Evolutionary conservation across 2,888 invertebrate species (phyloP).

Genomic region (Apotomis capreana): DNA sequence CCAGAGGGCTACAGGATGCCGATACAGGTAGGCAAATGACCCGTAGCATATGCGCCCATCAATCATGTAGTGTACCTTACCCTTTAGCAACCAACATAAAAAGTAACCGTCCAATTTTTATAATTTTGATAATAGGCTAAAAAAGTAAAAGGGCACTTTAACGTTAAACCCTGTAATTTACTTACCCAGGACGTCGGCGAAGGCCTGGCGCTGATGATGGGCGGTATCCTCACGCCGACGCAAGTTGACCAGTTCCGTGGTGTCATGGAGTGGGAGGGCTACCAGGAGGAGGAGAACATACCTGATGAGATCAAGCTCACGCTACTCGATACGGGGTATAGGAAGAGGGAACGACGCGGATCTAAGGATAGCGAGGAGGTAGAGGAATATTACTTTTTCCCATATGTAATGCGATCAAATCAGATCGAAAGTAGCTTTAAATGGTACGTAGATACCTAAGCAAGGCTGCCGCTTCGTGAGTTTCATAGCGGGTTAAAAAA

Average conservation of each 20-base stretch:
- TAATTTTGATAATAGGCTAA: too few relatives aligned
- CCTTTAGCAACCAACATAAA: not conserved
- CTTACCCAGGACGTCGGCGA: conserved; percentile 76
- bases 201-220: conserved; percentile 86
- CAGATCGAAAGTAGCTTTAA: too few relatives aligned
- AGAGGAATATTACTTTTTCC: not conserved
- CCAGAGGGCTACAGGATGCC: conserved; percentile 72
- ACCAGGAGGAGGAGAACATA: conserved; percentile 66
- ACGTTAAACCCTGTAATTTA: not conserved
- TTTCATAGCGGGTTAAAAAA: too few relatives aligned
- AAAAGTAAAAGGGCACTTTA: too few relatives aligned
- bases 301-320: conserved; percentile 76
- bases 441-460: too few relatives aligned
- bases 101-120: too few relatives aligned
- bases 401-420: too few relatives aligned
- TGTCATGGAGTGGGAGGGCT: conserved; percentile 81
- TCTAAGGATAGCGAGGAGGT: conserved; percentile 62
- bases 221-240: conserved; percentile 80
- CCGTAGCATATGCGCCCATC: not conserved
- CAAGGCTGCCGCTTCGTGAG: too few relatives aligned
- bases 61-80: not conserved
- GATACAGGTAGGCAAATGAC: conserved; percentile 64
- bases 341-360: conserved; percentile 49
- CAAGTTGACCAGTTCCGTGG: conserved; percentile 75
- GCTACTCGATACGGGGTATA: conserved; percentile 56